A percentile compares a stretch with the other conserved stretches of the same genome.
phyloP scores from a whole-genome alignment of 2,797 vertebrate genomes.

The Odontamblyopus lacepedii region DNA sequence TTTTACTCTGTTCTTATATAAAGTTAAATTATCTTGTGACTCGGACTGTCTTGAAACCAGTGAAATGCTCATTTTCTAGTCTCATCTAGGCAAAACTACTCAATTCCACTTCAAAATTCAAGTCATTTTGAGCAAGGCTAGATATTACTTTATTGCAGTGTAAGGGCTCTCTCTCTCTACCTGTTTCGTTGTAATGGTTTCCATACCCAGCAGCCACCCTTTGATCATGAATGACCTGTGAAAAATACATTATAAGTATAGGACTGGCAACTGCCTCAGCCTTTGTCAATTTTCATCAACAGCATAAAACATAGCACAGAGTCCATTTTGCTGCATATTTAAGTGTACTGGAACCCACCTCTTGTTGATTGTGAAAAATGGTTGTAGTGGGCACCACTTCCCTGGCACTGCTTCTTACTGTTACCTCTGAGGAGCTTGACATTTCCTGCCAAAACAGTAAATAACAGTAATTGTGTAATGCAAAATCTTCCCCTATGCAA shows the following conservation, averaged over 20 bases:
- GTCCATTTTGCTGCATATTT: slow-evolving; percentile 15
- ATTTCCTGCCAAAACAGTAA: slow-evolving; percentile 75
- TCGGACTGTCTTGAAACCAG: background rate
- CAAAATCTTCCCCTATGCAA: background rate
- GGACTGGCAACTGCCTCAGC: background rate
- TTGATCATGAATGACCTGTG: slow-evolving; percentile 73
- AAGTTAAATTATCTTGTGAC: background rate
- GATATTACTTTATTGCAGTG: background rate
- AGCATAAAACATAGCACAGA: slow-evolving; percentile 4
- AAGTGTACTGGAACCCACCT: slow-evolving; percentile 71
- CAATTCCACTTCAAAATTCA: too few relatives aligned
- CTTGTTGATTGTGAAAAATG: slow-evolving; percentile 76
- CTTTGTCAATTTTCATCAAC: slow-evolving; percentile 36
- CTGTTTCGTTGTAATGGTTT: slow-evolving; percentile 79
- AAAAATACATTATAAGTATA: slow-evolving; percentile 35
- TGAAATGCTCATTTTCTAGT: background rate
- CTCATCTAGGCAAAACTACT: too few relatives aligned
- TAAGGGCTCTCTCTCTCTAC: slow-evolving; percentile 44
- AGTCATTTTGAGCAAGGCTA: background rate
- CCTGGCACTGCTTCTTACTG: slow-evolving; percentile 73
- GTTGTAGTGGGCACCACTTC: slow-evolving; percentile 68
- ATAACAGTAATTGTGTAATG: slow-evolving; percentile 29
- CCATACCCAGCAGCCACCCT: slow-evolving; percentile 69
- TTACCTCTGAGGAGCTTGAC: slow-evolving; percentile 78
- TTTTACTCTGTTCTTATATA: too few relatives aligned